Percentiles rank a stretch among this genome's conserved stretches.
Evolutionary conservation across 2,888 invertebrate species (phyloP).

Genomic region (Melanargia galathea): DNA sequence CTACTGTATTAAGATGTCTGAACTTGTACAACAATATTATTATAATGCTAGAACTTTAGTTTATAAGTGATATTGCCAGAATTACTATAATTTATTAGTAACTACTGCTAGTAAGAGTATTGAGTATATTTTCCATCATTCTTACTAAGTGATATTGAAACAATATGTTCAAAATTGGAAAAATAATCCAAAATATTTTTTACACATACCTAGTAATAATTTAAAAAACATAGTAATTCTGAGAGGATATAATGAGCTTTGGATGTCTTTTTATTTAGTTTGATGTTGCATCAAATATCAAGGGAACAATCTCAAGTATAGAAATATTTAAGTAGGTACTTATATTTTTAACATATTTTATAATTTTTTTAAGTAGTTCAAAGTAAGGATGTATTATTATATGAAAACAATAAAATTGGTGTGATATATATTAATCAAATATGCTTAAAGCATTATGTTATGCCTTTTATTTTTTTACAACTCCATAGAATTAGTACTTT

Average conservation of each 20-base stretch:
- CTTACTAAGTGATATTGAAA: too few species aligned
- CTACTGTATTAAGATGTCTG: too few species aligned
- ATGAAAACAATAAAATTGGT: constrained; percentile 21
- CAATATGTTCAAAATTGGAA: too few species aligned
- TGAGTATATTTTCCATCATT: too few species aligned
- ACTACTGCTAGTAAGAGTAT: too few species aligned
- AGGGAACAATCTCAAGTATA: constrained; percentile 33
- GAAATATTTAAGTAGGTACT: not conserved
- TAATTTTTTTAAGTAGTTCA: not conserved
- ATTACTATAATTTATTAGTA: too few species aligned
- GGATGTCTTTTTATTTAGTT: constrained; percentile 27
- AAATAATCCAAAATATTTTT: not conserved
- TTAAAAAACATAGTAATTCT: not conserved
- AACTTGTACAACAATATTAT: too few species aligned
- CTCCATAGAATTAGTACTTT: too few species aligned
- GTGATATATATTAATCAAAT: constrained; percentile 29
- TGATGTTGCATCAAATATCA: constrained; percentile 23
- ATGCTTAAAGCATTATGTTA: constrained; percentile 23
- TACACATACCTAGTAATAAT: too few species aligned
- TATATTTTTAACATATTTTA: not conserved
- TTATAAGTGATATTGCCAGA: too few species aligned
- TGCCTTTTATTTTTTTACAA: constrained; percentile 11
- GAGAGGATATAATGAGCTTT: constrained; percentile 12
- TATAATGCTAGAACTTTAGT: too few species aligned
- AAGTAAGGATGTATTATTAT: not conserved